Conservation (phyloP, 2,113 vertebrate genomes). For the Clupea harengus region DNA sequence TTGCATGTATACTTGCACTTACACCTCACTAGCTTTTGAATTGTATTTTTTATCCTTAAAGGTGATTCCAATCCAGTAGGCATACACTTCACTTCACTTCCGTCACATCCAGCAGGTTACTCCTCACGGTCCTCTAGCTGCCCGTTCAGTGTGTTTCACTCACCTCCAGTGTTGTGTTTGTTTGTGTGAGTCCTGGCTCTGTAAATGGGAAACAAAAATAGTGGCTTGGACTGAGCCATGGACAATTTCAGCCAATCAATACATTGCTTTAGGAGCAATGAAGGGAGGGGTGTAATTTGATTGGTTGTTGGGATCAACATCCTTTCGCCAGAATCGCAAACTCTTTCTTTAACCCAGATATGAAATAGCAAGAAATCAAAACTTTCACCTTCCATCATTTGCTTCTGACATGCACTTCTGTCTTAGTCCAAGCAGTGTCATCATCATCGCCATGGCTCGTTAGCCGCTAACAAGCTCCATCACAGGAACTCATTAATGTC, state of each 20-base stretch:
- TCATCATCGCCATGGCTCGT: constrained; percentile 43
- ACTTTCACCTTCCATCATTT: constrained; percentile 12
- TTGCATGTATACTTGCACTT: not conserved
- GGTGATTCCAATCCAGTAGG: too few relatives aligned
- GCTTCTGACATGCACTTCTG: not conserved
- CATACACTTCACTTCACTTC: too few relatives aligned
- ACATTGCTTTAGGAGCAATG: not conserved
- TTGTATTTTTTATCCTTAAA: not conserved
- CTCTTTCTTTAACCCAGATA: not conserved
- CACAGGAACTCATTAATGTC: constrained; percentile 46
- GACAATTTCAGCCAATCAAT: not conserved
- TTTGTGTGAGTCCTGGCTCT: too few relatives aligned
- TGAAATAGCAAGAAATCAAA: not conserved
- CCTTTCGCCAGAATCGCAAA: not conserved
- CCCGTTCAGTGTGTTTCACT: too few relatives aligned
- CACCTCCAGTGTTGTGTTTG: too few relatives aligned
- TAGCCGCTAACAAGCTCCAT: constrained; percentile 53
- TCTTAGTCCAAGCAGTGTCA: constrained; percentile 34
- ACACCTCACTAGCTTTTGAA: not conserved
- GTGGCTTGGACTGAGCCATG: not conserved
- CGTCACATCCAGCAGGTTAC: too few relatives aligned
- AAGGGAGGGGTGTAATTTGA: not conserved
- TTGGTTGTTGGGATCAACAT: not conserved
- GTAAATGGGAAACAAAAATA: not conserved
- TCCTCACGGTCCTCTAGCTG: too few relatives aligned